phyloP scores from a whole-genome alignment of 2,797 vertebrate species.

The Loriculus beryllinus region DNA sequence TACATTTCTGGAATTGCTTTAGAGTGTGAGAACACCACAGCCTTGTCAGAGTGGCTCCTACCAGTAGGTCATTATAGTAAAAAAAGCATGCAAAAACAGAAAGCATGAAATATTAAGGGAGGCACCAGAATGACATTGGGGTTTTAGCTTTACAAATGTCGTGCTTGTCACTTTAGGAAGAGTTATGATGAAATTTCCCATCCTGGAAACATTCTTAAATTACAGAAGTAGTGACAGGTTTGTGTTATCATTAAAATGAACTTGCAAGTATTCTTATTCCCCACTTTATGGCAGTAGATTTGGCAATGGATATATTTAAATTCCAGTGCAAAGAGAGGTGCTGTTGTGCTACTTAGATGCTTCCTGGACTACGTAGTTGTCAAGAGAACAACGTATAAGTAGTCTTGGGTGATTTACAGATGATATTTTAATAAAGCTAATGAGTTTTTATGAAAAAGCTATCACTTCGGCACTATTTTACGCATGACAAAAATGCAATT shows the following conservation, averaged over 20 bases:
- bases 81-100: not conserved
- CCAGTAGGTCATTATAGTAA: not conserved
- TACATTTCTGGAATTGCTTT: not conserved
- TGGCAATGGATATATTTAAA: not conserved
- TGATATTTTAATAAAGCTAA: not conserved
- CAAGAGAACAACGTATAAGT: not conserved
- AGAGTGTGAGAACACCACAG: not conserved
- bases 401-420: not conserved
- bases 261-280: not conserved
- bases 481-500: not conserved
- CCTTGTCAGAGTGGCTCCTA: not conserved
- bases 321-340: not conserved
- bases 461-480: not conserved
- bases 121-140: not conserved
- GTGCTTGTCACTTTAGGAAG: not conserved
- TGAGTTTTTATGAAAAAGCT: conserved; percentile 5
- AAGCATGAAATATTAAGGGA: not conserved
- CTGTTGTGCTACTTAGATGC: not conserved
- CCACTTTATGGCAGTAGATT: not conserved
- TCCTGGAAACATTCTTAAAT: not conserved
- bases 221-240: not conserved
- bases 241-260: not conserved
- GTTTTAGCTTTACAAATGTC: not conserved
- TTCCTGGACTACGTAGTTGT: not conserved
- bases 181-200: not conserved